Conservation (phyloP, 2,797 vertebrate genomes). For the Vireo griseus region DNA sequence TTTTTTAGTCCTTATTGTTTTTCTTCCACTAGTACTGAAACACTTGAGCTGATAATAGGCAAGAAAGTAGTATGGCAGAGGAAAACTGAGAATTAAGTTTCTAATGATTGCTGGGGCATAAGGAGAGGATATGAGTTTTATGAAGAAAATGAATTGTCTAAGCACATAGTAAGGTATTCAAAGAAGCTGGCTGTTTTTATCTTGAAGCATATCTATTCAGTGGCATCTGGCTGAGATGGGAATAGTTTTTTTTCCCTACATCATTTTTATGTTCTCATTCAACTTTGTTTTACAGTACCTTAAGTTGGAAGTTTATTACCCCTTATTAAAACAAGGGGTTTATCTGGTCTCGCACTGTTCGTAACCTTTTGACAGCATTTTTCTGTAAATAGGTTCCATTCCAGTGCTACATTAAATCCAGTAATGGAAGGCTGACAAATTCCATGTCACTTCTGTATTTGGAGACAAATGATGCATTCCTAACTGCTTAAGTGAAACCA, state of each 20-base stretch:
- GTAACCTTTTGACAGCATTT: constrained; percentile 41
- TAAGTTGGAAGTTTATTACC: no score
- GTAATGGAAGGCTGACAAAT: background rate
- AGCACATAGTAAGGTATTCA: background rate
- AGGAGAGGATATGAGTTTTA: background rate
- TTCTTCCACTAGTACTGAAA: background rate
- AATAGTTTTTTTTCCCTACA: background rate
- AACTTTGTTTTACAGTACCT: background rate
- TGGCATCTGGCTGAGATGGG: background rate
- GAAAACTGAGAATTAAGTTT: background rate
- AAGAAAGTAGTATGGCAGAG: background rate
- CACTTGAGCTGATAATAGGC: background rate
- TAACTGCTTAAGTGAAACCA: background rate
- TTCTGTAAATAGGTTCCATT: constrained; percentile 52
- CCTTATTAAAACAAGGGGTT: background rate
- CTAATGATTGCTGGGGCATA: background rate
- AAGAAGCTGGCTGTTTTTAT: background rate
- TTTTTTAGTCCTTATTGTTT: background rate
- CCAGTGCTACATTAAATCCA: constrained; percentile 74
- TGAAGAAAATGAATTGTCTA: background rate
- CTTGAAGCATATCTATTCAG: background rate
- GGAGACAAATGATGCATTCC: constrained; percentile 1
- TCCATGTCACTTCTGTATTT: constrained; percentile 23
- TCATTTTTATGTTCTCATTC: background rate
- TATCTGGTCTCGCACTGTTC: constrained; percentile 25